A percentile compares a stretch with the other conserved stretches of the same genome.
These are phyloP conservation scores for Lamellibrachia luymesi DNA, from an alignment of 1,140 invertebrate species.

Conservation along the genomic window DNA sequence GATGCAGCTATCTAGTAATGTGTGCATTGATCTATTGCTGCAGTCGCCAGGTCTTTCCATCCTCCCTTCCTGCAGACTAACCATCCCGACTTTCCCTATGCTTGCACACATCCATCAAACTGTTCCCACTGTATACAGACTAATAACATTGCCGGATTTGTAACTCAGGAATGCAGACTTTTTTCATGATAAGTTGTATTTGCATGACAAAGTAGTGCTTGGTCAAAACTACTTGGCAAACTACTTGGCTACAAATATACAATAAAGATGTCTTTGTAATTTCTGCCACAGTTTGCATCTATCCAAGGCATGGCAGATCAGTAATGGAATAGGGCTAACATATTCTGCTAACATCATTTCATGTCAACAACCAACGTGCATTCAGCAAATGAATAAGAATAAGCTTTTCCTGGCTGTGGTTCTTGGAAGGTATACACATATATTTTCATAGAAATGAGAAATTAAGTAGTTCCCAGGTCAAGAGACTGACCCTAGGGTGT, in stretches of 20 bases:
- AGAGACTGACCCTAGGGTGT: neutral
- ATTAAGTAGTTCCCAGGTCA: too few species aligned
- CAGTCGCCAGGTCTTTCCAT: neutral
- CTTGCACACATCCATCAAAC: neutral
- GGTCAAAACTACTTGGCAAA: neutral
- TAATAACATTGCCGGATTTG: neutral
- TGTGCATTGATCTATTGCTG: neutral
- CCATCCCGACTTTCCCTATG: neutral
- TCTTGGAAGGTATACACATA: neutral
- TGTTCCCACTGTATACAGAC: neutral
- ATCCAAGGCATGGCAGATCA: neutral
- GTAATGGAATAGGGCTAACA: neutral
- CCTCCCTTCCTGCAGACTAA: neutral
- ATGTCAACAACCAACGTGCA: neutral
- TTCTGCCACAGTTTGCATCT: neutral
- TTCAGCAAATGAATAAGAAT: neutral
- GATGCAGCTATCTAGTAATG: neutral
- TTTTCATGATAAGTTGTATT: neutral
- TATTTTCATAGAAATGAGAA: neutral
- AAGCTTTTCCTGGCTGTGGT: neutral
- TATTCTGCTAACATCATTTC: neutral
- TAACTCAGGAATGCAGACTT: neutral
- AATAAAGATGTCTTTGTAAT: neutral
- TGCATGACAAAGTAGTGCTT: neutral
- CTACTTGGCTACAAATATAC: neutral